phyloP scores from a whole-genome alignment of 2,797 vertebrate genomes.

The Sebastes cheni region DNA sequence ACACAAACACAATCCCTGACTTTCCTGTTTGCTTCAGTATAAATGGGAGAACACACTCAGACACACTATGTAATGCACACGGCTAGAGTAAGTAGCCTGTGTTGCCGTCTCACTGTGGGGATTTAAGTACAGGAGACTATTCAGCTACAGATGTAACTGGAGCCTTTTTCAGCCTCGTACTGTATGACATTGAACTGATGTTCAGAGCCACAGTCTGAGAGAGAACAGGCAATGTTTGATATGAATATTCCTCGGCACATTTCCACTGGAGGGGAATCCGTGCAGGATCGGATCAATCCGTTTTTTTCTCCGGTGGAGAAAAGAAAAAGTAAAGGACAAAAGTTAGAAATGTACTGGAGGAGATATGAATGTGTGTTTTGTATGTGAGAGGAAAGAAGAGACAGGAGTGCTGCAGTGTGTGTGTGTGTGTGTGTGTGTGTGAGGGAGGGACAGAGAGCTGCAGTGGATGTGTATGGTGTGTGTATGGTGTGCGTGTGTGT shows the following conservation, averaged over 20 bases:
- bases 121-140: conserved; percentile 38
- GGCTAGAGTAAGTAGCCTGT: background rate
- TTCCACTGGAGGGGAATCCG: conserved; percentile 15
- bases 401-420: background rate
- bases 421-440: background rate
- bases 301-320: background rate
- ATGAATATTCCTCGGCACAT: conserved; percentile 43
- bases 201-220: conserved; percentile 22
- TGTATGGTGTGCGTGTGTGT: background rate
- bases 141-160: conserved; percentile 17
- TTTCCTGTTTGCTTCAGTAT: conserved; percentile 2
- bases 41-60: conserved; percentile 24
- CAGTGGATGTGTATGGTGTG: conserved; percentile 7
- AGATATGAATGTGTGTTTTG: background rate
- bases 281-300: conserved; percentile 31
- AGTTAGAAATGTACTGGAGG: conserved; percentile 30
- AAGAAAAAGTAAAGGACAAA: conserved; percentile 2
- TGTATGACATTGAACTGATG: conserved; percentile 49
- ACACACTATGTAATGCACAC: background rate
- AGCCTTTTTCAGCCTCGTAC: conserved; percentile 13
- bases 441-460: background rate
- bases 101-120: conserved; percentile 12
- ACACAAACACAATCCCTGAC: conserved; percentile 16
- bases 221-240: conserved; percentile 21
- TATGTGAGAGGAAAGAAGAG: background rate